phyloP scores from a whole-genome alignment of 1,140 invertebrate genomes.

The Protaetia brevitarsis region DNA sequence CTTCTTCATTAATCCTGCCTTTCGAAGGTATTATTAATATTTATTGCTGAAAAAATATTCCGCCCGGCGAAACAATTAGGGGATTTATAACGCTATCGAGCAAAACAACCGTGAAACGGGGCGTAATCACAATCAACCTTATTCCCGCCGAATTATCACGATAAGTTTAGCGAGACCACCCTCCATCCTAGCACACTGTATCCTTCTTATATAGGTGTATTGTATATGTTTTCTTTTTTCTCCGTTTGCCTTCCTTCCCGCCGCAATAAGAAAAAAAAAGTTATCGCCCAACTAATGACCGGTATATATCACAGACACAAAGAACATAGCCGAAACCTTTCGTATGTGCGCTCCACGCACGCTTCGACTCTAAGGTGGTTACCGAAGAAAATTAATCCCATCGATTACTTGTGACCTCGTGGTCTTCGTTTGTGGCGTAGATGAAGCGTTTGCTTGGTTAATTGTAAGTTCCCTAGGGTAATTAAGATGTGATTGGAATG shows the following conservation, averaged over 20 bases:
- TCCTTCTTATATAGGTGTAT: too few relatives aligned
- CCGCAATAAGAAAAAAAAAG: constrained; percentile 7
- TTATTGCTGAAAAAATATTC: too few relatives aligned
- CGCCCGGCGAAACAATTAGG: neutral
- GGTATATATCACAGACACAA: constrained; percentile 6
- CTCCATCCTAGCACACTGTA: neutral
- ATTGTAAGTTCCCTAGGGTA: neutral
- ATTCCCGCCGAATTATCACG: neutral
- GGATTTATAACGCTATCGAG: neutral
- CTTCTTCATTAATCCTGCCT: too few relatives aligned
- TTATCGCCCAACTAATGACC: constrained; percentile 1
- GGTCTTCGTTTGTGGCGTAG: neutral
- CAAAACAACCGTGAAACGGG: neutral
- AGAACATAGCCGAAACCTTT: neutral
- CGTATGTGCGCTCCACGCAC: neutral
- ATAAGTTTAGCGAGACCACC: neutral
- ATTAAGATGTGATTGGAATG: neutral
- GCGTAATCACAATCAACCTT: neutral
- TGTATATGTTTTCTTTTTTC: neutral
- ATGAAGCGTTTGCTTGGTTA: constrained; percentile 1
- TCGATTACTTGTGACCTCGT: neutral
- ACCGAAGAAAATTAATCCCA: constrained; percentile 1
- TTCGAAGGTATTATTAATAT: too few relatives aligned
- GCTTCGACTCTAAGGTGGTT: neutral
- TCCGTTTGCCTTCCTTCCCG: neutral